These are phyloP conservation scores for Saguinus imperator DNA, from an alignment of 2,113 vertebrate genomes.

Conservation along the genomic window DNA sequence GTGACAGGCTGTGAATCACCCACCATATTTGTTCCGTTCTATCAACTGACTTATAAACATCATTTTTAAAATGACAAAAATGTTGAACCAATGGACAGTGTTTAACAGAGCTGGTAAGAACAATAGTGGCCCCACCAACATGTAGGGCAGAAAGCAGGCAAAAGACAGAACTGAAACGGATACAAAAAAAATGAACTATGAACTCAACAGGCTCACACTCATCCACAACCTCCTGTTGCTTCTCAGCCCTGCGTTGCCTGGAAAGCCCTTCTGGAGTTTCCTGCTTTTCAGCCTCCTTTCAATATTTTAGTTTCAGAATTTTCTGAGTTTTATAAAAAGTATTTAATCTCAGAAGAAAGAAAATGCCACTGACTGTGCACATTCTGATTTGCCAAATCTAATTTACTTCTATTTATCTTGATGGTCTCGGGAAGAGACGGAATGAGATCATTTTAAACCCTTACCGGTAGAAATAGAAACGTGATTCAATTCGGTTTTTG, in stretches of 20 bases:
- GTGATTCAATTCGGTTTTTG: background rate
- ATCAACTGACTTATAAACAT: background rate
- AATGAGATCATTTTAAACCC: background rate
- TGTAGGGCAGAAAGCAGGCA: background rate
- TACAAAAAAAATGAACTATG: background rate
- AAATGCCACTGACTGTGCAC: background rate
- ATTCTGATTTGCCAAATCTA: background rate
- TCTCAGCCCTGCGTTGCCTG: fast-evolving
- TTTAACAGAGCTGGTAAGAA: background rate
- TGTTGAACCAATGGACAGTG: background rate
- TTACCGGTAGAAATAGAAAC: background rate
- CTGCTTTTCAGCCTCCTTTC: background rate
- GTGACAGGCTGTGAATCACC: background rate
- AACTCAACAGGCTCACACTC: no score
- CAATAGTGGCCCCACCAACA: fast-evolving
- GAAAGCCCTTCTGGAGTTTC: background rate
- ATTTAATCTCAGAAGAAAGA: background rate
- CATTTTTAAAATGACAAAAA: background rate
- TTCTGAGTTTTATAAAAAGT: background rate
- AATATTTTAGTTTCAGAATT: background rate
- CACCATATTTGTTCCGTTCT: background rate
- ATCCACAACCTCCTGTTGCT: fast-evolving
- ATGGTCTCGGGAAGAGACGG: background rate
- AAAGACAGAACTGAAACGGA: no score
- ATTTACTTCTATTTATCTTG: background rate